Conservation (phyloP, 2,797 vertebrate genomes). For the Phaenicophaeus curvirostris region DNA sequence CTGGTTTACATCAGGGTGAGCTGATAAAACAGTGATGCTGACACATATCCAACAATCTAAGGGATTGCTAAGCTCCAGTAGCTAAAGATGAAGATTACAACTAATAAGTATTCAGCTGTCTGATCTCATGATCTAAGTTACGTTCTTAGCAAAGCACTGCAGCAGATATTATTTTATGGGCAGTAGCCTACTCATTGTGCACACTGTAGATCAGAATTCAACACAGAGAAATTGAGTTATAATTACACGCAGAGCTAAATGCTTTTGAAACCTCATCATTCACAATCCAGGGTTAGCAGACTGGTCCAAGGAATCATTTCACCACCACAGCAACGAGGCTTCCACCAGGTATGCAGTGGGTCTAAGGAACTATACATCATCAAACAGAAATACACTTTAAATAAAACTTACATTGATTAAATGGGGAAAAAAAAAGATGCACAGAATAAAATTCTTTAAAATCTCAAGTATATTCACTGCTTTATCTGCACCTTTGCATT, state of each 20-base stretch:
- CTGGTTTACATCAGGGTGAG: not conserved
- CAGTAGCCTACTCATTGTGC: not conserved
- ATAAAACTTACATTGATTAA: not conserved
- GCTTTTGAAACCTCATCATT: not conserved
- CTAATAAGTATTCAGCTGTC: not conserved
- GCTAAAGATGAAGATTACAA: conserved; percentile 14
- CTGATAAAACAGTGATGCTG: not conserved
- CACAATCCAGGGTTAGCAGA: not conserved
- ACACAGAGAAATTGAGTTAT: not conserved
- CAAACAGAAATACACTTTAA: not conserved
- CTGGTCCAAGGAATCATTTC: accelerated
- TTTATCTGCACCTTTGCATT: not conserved
- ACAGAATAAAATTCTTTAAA: not conserved
- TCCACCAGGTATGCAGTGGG: accelerated
- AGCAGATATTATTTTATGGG: not conserved
- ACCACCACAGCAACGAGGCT: accelerated
- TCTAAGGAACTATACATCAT: not conserved
- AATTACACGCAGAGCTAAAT: not conserved
- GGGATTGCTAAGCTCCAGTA: not conserved
- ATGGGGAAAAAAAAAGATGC: not conserved
- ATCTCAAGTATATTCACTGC: not conserved
- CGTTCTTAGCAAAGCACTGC: not conserved
- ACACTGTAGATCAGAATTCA: not conserved
- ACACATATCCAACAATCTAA: not conserved
- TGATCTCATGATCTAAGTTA: not conserved